Percentiles rank a stretch among this genome's conserved stretches.
Conservation (phyloP, 2,113 vertebrate species). For the Epinephelus moara region DNA sequence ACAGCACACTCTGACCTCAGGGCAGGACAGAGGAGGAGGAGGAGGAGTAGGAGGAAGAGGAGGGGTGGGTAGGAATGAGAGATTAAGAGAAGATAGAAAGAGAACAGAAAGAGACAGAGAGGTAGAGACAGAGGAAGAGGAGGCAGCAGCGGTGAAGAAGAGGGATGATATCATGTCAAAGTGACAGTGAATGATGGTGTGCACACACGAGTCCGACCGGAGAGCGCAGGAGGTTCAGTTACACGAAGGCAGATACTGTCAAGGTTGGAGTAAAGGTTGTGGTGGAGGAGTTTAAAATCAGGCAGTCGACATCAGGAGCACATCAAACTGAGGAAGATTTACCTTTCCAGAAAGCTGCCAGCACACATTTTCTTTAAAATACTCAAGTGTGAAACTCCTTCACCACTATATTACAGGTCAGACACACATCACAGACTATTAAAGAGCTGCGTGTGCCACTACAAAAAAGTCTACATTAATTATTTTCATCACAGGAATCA, state of each 20-base stretch:
- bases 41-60: background rate
- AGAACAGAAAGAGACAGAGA: constrained; percentile 13
- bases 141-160: constrained; percentile 39
- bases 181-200: constrained; percentile 67
- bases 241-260: constrained; percentile 40
- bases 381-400: background rate
- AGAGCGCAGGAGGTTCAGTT: constrained; percentile 31
- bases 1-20: constrained; percentile 82
- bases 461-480: background rate
- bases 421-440: background rate
- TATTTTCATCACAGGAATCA: background rate
- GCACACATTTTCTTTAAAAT: background rate
- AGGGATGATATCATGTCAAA: constrained; percentile 56
- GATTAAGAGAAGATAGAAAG: constrained; percentile 30
- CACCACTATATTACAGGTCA: background rate
- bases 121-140: constrained; percentile 36
- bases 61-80: constrained; percentile 30
- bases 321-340: background rate
- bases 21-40: constrained; percentile 45
- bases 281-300: constrained; percentile 55
- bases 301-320: background rate
- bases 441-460: background rate
- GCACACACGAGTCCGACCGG: constrained; percentile 17
- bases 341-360: background rate
- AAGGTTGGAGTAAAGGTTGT: constrained; percentile 55